Conservation (phyloP, 30 jellyfish, hydroid and myxozoan genomes). For the Phacellophora camtschatica region DNA sequence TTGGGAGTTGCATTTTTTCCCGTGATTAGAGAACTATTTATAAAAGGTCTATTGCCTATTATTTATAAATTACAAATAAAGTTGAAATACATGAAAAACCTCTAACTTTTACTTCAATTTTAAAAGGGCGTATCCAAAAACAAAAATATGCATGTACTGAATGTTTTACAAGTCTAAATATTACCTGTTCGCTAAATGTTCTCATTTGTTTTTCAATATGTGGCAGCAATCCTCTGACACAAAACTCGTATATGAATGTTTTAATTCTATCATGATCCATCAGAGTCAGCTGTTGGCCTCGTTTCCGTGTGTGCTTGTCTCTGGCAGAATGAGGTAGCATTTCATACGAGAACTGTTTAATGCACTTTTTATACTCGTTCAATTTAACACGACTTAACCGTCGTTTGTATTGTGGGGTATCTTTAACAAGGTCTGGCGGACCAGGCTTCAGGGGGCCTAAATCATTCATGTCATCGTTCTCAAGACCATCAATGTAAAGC, state of each 20-base stretch:
- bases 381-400: constrained; percentile 45
- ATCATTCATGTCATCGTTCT: constrained; percentile 49
- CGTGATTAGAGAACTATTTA: too few species aligned
- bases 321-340: constrained; percentile 39
- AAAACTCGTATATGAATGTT: constrained; percentile 78
- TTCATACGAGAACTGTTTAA: constrained; percentile 80
- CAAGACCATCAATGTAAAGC: constrained; percentile 88
- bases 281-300: constrained; percentile 73
- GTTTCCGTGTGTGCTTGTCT: constrained; percentile 23
- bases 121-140: too few species aligned
- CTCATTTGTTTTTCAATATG: constrained; percentile 95
- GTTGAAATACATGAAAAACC: too few species aligned
- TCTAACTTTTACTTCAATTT: too few species aligned
- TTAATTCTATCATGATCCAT: constrained; percentile 78
- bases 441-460: constrained; percentile 80
- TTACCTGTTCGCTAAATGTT: constrained; percentile 89
- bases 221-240: constrained; percentile 93
- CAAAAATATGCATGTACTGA: too few species aligned
- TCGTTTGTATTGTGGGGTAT: constrained; percentile 52
- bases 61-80: too few species aligned
- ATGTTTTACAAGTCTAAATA: too few species aligned
- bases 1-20: too few species aligned
- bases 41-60: too few species aligned
- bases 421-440: constrained; percentile 64
- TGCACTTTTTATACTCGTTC: constrained; percentile 68